Percentiles rank a stretch among this genome's conserved stretches.
These are phyloP conservation scores for Dasysyrphus albostriatus DNA, from an alignment of 2,888 invertebrate species.

Conservation along the genomic window DNA sequence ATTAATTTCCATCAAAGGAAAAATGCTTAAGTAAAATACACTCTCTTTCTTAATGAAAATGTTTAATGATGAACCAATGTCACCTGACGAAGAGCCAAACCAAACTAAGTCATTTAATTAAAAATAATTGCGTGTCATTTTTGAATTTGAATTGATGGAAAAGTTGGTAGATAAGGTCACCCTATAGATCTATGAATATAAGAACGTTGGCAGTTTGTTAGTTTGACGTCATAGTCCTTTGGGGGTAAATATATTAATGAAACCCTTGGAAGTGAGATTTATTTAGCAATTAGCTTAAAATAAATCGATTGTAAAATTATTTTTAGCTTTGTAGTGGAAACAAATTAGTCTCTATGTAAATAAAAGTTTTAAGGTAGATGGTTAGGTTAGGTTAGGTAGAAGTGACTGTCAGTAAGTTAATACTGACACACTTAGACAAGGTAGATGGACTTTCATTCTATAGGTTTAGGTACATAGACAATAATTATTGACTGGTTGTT, in stretches of 20 bases:
- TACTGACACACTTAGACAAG: no score
- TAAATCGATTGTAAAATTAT: slow-evolving; percentile 12
- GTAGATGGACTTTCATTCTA: neutral
- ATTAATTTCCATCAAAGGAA: slow-evolving; percentile 43
- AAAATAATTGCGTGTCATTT: slow-evolving; percentile 47
- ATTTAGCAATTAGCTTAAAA: slow-evolving; percentile 27
- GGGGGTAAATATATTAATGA: neutral
- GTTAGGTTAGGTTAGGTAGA: neutral
- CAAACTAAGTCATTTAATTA: slow-evolving; percentile 55
- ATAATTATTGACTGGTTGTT: no score
- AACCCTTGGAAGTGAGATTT: slow-evolving; percentile 8
- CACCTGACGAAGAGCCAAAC: neutral
- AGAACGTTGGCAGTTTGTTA: neutral
- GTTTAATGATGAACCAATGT: slow-evolving; percentile 41
- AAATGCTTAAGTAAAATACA: slow-evolving; percentile 20
- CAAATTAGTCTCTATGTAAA: neutral
- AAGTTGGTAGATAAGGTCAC: neutral
- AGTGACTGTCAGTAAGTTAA: no score
- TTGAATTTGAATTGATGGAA: slow-evolving; percentile 16
- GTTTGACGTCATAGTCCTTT: slow-evolving; percentile 22
- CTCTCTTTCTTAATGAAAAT: slow-evolving; percentile 33
- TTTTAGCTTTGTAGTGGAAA: neutral
- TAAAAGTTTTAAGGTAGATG: neutral
- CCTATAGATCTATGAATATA: neutral
- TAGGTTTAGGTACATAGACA: no score